Evolutionary conservation across 2,888 invertebrate genomes (phyloP).

Genomic region (Neria commutata): DNA sequence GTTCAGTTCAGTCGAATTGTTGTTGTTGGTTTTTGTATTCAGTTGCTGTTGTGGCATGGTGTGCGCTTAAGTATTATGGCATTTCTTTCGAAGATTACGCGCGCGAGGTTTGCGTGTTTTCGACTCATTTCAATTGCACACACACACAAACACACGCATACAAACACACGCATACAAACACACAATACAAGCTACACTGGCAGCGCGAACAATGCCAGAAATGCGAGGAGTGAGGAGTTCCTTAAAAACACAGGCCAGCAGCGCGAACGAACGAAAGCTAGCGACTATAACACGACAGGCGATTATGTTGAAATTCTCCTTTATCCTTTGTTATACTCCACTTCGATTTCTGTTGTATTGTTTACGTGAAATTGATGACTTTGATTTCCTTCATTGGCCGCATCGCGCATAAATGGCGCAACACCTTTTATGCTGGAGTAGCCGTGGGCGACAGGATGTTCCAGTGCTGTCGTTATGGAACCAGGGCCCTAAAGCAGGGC

Average conservation of each 20-base stretch:
- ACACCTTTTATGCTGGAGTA: constrained; percentile 3
- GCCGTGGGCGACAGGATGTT: too few relatives aligned
- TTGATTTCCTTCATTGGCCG: constrained; percentile 16
- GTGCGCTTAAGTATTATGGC: not conserved
- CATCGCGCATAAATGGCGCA: constrained; percentile 6
- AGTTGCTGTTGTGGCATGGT: not conserved
- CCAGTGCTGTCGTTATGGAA: too few relatives aligned
- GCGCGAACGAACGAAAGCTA: too few relatives aligned
- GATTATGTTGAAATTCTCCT: not conserved
- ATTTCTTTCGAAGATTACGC: too few relatives aligned
- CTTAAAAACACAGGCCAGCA: not conserved
- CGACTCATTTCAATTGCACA: not conserved
- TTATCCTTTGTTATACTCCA: constrained; percentile 8
- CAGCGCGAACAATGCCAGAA: too few relatives aligned
- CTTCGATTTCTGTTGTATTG: constrained; percentile 1
- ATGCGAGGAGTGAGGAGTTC: too few relatives aligned
- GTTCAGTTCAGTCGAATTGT: too few relatives aligned
- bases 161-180: not conserved
- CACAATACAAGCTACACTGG: too few relatives aligned
- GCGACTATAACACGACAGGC: not conserved
- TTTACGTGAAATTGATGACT: constrained; percentile 17
- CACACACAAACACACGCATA: too few relatives aligned
- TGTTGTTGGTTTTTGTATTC: too few relatives aligned
- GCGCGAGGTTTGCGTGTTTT: not conserved
- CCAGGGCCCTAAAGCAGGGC: too few relatives aligned